A percentile compares a stretch with the other conserved stretches of the same genome.
Evolutionary conservation across 2,888 invertebrate genomes (phyloP).

Genomic region (Eupithecia dodoneata): DNA sequence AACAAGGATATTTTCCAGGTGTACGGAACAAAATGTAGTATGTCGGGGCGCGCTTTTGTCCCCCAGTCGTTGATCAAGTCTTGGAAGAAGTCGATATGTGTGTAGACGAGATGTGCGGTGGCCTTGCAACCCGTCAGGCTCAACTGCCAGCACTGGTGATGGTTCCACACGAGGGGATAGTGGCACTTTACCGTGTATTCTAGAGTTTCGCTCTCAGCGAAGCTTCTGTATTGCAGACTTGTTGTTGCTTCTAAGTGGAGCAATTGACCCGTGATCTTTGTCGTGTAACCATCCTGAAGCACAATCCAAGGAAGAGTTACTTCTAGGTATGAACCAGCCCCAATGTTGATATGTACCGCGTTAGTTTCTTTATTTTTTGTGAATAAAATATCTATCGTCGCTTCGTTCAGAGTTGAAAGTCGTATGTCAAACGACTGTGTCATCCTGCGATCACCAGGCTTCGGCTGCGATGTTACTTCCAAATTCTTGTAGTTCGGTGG

Average conservation of each 20-base stretch:
- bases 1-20: conserved; percentile 96
- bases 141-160: conserved; percentile 97
- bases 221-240: conserved; percentile 95
- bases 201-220: conserved; percentile 97
- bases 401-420: conserved; percentile 94
- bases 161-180: conserved; percentile 98
- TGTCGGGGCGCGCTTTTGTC: conserved; percentile 95
- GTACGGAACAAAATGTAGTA: conserved; percentile 97
- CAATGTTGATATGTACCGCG: conserved; percentile 97
- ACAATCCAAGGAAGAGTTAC: conserved; percentile 98
- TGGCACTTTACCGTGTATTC: conserved; percentile 95
- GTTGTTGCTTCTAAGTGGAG: conserved; percentile 98
- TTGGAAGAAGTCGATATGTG: conserved; percentile 98
- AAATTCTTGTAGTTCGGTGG: conserved; percentile 93
- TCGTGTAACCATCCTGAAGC: conserved; percentile 93
- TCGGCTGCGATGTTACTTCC: conserved; percentile 91
- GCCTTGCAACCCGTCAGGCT: conserved; percentile 97
- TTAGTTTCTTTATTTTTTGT: conserved; percentile 97
- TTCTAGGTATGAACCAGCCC: conserved; percentile 97
- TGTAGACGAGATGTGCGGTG: conserved; percentile 95
- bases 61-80: conserved; percentile 99
- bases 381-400: conserved; percentile 97
- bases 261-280: conserved; percentile 96
- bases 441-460: conserved; percentile 94
- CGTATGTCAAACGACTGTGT: conserved; percentile 97